phyloP scores from a whole-genome alignment of 2,797 vertebrate genomes.

The Epinephelus coioides region DNA sequence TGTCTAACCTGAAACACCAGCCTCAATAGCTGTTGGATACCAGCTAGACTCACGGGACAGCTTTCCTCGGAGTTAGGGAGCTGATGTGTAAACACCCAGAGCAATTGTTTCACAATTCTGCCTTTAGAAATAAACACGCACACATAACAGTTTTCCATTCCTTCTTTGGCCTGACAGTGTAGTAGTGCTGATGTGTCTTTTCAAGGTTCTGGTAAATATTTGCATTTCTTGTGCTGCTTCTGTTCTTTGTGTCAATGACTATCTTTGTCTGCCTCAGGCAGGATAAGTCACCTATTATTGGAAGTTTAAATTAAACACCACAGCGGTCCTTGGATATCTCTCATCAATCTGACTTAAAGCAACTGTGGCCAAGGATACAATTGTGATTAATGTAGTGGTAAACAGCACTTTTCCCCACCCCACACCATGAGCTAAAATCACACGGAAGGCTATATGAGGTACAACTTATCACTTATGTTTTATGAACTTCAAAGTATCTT shows the following conservation, averaged over 20 bases:
- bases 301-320: conserved; percentile 18
- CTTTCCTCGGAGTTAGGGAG: conserved; percentile 50
- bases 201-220: conserved; percentile 80
- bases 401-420: background rate
- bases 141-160: conserved; percentile 78
- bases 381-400: conserved; percentile 4
- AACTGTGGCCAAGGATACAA: conserved; percentile 11
- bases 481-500: conserved; percentile 9
- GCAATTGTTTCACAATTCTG: conserved; percentile 72
- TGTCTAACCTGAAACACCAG: conserved; percentile 82
- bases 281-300: conserved; percentile 49
- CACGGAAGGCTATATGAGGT: background rate
- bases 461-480: background rate
- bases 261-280: conserved; percentile 37
- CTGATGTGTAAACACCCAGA: conserved; percentile 78
- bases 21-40: conserved; percentile 57
- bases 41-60: conserved; percentile 43
- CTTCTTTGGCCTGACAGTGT: conserved; percentile 78
- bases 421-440: conserved; percentile 1
- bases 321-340: background rate
- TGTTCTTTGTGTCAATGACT: conserved; percentile 72
- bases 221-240: conserved; percentile 77
- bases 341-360: conserved; percentile 11
- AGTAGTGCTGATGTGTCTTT: conserved; percentile 59
- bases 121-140: conserved; percentile 62